These are phyloP conservation scores for Pachymerium ferrugineum DNA, from an alignment of 2,888 invertebrate species.

Conservation along the genomic window DNA sequence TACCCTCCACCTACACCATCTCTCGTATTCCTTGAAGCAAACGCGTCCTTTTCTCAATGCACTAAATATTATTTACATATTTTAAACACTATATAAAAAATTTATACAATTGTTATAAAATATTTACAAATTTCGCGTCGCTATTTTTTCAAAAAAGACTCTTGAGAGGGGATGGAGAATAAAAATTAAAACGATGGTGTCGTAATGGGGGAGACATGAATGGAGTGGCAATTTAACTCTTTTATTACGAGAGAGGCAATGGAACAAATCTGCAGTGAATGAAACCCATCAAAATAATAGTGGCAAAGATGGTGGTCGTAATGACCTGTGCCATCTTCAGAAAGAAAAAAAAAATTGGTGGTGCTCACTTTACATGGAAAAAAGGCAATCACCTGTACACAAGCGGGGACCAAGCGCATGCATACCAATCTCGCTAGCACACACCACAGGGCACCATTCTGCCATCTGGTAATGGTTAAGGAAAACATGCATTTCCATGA, in stretches of 20 bases:
- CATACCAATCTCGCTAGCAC: background rate
- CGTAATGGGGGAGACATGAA: no score
- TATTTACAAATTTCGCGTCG: background rate
- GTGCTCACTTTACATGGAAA: background rate
- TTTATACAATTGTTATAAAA: background rate
- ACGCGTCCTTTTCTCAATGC: background rate
- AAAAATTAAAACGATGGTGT: background rate
- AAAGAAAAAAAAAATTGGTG: no score
- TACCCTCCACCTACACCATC: no score
- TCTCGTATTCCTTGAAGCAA: background rate
- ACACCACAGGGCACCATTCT: background rate
- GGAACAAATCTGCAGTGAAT: no score
- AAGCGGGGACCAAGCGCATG: background rate
- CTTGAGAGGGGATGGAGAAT: background rate
- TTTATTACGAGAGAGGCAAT: no score
- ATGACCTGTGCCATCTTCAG: no score
- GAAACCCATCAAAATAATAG: no score
- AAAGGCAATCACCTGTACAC: background rate
- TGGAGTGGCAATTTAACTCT: no score
- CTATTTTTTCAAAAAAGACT: background rate
- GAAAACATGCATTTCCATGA: background rate
- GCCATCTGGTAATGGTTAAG: background rate
- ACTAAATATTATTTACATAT: constrained; percentile 2
- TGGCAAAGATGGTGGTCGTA: no score
- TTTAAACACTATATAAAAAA: background rate